Evolutionary conservation across 2,113 vertebrate genomes (phyloP).

Genomic region (Sylvilagus bachmani): DNA sequence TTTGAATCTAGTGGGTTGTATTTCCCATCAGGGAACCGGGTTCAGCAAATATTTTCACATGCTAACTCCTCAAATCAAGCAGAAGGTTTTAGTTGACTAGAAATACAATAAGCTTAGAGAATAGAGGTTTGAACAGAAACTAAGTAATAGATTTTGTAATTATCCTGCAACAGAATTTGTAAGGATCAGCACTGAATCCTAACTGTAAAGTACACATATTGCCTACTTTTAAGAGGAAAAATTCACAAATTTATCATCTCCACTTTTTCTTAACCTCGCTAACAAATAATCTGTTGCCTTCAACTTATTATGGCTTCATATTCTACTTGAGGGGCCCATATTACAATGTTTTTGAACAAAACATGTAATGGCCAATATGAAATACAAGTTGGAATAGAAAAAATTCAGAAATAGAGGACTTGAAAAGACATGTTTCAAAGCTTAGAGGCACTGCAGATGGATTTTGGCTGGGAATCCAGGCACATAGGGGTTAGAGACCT

Average conservation of each 20-base stretch:
- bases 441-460: not conserved
- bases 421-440: not conserved
- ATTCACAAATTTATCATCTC: not conserved
- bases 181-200: not conserved
- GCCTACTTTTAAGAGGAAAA: not conserved
- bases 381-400: not conserved
- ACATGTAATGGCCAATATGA: not conserved
- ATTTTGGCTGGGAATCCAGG: not conserved
- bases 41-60: slow-evolving; percentile 78
- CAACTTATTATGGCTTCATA: not conserved
- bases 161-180: slow-evolving; percentile 52
- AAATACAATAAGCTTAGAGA: slow-evolving; percentile 74
- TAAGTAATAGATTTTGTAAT: slow-evolving; percentile 43
- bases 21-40: slow-evolving; percentile 72
- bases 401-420: not conserved
- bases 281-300: not conserved
- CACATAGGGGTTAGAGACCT: not conserved
- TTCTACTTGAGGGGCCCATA: not conserved
- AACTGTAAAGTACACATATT: not conserved
- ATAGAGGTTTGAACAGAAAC: slow-evolving; percentile 61
- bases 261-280: not conserved
- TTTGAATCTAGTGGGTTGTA: slow-evolving; percentile 71
- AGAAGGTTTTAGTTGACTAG: slow-evolving; percentile 71
- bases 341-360: slow-evolving; percentile 7
- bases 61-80: slow-evolving; percentile 67